Percentiles rank a stretch among this genome's conserved stretches.
phyloP scores from a whole-genome alignment of 2,113 vertebrate species.

The Muntiacus muntjak region DNA sequence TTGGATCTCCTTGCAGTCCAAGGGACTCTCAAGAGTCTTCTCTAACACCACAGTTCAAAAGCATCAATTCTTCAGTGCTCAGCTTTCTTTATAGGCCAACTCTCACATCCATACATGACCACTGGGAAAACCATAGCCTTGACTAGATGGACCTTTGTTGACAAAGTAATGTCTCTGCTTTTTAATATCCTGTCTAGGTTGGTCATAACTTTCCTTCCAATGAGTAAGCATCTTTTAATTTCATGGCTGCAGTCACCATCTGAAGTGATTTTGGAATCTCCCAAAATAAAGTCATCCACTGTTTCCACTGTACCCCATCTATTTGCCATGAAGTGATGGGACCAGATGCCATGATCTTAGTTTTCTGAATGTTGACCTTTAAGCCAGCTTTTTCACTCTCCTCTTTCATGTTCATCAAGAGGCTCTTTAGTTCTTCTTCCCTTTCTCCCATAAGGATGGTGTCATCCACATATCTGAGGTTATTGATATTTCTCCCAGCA shows the following conservation, averaged over 20 bases:
- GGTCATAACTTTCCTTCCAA: background rate
- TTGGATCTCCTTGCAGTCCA: background rate
- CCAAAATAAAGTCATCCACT: background rate
- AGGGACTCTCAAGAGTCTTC: background rate
- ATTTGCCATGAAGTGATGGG: background rate
- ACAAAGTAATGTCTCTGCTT: background rate
- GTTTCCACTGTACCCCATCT: background rate
- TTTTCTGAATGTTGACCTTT: background rate
- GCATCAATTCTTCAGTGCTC: background rate
- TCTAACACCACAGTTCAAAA: background rate
- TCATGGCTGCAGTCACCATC: background rate
- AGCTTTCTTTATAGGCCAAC: background rate
- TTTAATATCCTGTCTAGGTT: background rate
- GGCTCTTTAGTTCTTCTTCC: background rate
- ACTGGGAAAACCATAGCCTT: background rate
- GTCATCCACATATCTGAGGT: background rate
- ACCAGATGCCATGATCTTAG: background rate
- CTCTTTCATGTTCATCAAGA: background rate
- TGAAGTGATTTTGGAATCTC: background rate
- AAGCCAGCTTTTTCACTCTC: background rate
- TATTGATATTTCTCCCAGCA: background rate
- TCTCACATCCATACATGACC: background rate
- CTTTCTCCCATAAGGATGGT: background rate
- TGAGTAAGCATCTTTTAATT: background rate
- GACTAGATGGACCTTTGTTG: background rate